phyloP scores from a whole-genome alignment of 2,888 invertebrate genomes.

The Rhynchonema sp. region DNA sequence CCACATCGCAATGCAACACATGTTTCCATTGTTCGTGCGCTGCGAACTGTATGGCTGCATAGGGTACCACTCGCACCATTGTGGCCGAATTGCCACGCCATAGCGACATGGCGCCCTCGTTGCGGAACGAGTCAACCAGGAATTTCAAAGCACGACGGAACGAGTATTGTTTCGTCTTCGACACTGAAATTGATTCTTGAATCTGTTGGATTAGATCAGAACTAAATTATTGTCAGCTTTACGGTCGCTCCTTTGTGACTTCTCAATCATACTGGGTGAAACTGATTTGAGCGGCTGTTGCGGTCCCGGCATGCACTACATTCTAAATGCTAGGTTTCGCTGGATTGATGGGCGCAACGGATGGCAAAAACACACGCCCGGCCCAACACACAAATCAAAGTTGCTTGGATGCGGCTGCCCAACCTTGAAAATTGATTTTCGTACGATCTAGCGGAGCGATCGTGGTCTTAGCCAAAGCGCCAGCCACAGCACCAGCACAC shows the following conservation, averaged over 20 bases:
- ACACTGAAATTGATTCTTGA: slow-evolving; percentile 11
- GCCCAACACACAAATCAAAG: no score
- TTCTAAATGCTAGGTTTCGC: no score
- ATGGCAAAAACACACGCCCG: no score
- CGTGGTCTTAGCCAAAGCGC: slow-evolving; percentile 73
- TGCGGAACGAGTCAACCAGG: slow-evolving; percentile 41
- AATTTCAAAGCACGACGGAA: slow-evolving; percentile 34
- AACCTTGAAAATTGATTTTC: slow-evolving; percentile 81
- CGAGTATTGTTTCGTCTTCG: slow-evolving; percentile 31
- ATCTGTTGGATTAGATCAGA: no score
- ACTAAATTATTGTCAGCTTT: no score
- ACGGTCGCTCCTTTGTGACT: no score
- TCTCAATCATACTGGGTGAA: no score
- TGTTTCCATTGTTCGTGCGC: slow-evolving; percentile 92
- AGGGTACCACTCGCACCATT: slow-evolving; percentile 86
- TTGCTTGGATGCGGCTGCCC: not conserved
- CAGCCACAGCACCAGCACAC: slow-evolving; percentile 73
- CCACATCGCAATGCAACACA: slow-evolving; percentile 34
- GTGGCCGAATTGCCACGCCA: slow-evolving; percentile 98
- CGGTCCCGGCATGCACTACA: no score
- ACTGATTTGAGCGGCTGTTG: no score
- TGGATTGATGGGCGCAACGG: no score
- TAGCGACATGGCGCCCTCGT: slow-evolving; percentile 59
- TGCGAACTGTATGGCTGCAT: slow-evolving; percentile 90
- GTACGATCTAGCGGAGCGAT: slow-evolving; percentile 93